Evolutionary conservation across 2,888 invertebrate species (phyloP), one percentile per base, ranked within the genome.

Genomic region (Pasiphila rectangulata): DNA sequence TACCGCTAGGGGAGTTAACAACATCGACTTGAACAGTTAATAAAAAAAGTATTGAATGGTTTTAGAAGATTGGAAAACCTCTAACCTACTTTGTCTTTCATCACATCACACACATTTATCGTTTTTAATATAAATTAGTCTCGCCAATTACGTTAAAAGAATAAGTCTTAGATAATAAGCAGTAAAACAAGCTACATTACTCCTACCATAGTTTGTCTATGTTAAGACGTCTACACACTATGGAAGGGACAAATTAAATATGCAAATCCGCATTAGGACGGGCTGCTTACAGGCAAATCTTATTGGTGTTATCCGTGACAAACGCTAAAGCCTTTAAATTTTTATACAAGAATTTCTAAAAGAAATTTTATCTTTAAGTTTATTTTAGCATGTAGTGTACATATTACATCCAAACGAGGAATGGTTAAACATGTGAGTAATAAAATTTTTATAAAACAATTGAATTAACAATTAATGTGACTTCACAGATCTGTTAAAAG

Each of bases 401-500:
- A 50, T 46, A 51, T 46, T 50, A 59, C 57, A 63, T 72, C 63
- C 62, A 78, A 78, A 79, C 67, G 52, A 68, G 79, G 81, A 77
- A 75, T 75, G 71, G 73, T 75, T 74, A 79, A 82, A 77, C 72
- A 55, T 71, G 67, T 77, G 80, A 81, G 77, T 84, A 84, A 77
- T 80, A 81, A 84, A 83, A 72, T 58, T 57, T 74, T 71, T 81
- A 80, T 75, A 80, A 70, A 79, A 78, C 72, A 75, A 61, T 56
- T 52, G 6, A n/a, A 50, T 54, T 50, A 61, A 51, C 51, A 60
- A 54, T 56, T 50, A 55, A 59, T 16, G 42, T 56, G 12, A 54
- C 6, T 24, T 36, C 13, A 35, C 6, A 6, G 7, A 34, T 12
- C 35, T 9, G 34, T 16, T 13, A 13, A 25, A 17, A 10, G 13